phyloP scores from a whole-genome alignment of 2,888 invertebrate genomes.

The Sphecodes monilicornis region DNA sequence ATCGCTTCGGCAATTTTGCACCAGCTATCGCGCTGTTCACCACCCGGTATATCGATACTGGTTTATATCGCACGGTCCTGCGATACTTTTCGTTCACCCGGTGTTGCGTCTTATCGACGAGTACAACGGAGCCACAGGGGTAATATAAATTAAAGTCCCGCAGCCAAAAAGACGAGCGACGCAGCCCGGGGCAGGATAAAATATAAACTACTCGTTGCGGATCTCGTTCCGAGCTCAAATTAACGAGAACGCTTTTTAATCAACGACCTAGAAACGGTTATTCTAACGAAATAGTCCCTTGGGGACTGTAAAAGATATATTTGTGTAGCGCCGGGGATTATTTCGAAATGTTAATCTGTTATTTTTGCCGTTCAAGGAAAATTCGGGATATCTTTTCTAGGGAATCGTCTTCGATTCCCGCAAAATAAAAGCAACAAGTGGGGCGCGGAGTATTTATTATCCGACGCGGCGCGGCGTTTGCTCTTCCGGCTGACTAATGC shows the following conservation, averaged over 20 bases:
- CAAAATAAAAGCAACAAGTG: slow-evolving; percentile 65
- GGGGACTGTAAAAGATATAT: background rate
- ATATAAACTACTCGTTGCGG: background rate
- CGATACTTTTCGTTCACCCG: background rate
- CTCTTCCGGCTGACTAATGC: slow-evolving; percentile 41
- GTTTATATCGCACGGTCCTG: too few relatives aligned
- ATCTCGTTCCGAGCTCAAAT: background rate
- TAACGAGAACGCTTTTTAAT: slow-evolving; percentile 4
- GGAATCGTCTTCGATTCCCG: slow-evolving; percentile 19
- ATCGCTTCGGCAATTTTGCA: too few relatives aligned
- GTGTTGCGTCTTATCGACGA: background rate
- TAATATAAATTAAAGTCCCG: background rate
- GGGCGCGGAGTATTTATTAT: slow-evolving; percentile 52
- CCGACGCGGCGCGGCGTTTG: slow-evolving; percentile 22
- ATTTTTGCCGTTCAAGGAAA: background rate
- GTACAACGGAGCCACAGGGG: background rate
- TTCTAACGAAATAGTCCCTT: background rate
- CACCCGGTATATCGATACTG: too few relatives aligned
- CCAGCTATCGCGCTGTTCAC: too few relatives aligned
- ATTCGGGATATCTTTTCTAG: background rate
- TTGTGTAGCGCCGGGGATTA: background rate
- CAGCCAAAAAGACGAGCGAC: background rate
- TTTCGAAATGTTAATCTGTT: background rate
- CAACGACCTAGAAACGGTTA: background rate
- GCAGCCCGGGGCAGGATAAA: background rate